Conservation (phyloP, 2,797 vertebrate species). For the Catharus ustulatus region DNA sequence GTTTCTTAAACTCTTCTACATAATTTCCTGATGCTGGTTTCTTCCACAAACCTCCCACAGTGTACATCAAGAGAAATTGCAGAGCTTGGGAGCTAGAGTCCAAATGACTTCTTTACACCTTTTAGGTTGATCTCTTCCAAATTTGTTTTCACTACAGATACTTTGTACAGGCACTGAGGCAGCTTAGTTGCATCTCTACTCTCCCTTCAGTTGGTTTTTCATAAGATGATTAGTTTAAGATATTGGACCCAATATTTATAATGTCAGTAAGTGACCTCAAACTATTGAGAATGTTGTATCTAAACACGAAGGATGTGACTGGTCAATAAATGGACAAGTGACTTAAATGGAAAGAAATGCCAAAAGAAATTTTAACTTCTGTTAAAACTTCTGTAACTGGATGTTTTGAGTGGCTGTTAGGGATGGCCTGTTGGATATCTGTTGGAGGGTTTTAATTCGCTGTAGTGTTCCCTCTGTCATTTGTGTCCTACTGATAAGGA, state of each 20-base stretch:
- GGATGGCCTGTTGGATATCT: neutral
- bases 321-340: neutral
- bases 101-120: neutral
- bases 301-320: neutral
- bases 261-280: neutral
- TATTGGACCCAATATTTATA: neutral
- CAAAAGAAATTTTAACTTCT: neutral
- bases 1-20: neutral
- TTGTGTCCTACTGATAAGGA: neutral
- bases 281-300: neutral
- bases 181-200: neutral
- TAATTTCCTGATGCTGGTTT: neutral
- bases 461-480: neutral
- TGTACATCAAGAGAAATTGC: neutral
- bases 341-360: neutral
- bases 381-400: neutral
- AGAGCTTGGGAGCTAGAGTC: neutral
- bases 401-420: neutral
- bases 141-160: neutral
- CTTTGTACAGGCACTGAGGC: neutral
- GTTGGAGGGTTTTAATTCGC: neutral
- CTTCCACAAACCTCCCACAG: neutral
- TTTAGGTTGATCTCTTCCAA: neutral
- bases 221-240: neutral
- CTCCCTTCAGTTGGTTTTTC: neutral